A percentile compares a stretch with the other conserved stretches of the same genome.
Evolutionary conservation across 2,797 vertebrate genomes (phyloP).

Genomic region (Xerus rutilus): DNA sequence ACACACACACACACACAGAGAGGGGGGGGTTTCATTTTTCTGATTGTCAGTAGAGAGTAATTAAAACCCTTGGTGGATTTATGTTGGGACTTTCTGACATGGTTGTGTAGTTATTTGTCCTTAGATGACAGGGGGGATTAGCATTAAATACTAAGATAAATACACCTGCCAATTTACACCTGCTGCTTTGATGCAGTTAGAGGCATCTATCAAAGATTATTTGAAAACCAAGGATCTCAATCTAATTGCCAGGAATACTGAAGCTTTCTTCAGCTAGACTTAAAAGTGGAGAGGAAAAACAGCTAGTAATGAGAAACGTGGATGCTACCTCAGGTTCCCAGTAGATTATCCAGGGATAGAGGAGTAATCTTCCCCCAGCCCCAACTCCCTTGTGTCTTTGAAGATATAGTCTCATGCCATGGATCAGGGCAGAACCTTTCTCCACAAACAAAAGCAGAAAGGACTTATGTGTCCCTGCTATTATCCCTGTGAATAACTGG

Average conservation of each 20-base stretch:
- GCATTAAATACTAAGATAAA: slow-evolving; percentile 58
- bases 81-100: background rate
- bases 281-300: background rate
- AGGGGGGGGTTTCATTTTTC: background rate
- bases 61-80: slow-evolving; percentile 51
- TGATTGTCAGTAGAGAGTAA: slow-evolving; percentile 58
- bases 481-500: background rate
- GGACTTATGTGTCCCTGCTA: background rate
- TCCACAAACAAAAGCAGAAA: background rate
- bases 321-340: background rate
- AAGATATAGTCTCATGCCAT: background rate
- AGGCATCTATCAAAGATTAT: slow-evolving; percentile 53
- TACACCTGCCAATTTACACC: background rate
- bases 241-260: background rate
- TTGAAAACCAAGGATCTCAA: background rate
- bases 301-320: background rate
- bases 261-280: slow-evolving; percentile 7
- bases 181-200: slow-evolving; percentile 15
- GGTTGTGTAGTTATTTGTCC: slow-evolving; percentile 49
- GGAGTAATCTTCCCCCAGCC: background rate
- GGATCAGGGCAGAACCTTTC: background rate
- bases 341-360: background rate
- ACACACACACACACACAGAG: too few relatives aligned
- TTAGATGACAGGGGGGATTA: slow-evolving; percentile 28
- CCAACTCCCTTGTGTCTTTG: background rate